phyloP scores from a whole-genome alignment of 2,888 invertebrate genomes.

The Drosophila stalkeri region DNA sequence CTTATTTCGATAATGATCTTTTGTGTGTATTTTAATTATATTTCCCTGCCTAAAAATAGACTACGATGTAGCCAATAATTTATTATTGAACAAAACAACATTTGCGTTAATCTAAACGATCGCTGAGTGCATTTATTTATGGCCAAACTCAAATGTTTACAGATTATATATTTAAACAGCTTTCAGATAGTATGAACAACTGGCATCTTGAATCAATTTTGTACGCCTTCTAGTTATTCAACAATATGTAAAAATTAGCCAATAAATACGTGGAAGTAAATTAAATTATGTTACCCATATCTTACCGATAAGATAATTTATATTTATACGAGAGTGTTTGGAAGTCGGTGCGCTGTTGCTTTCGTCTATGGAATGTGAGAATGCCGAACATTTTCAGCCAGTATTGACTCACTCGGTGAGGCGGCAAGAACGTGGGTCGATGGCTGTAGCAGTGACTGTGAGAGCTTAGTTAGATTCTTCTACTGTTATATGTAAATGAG shows the following conservation, averaged over 20 bases:
- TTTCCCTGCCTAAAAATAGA: not conserved
- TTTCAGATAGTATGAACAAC: not conserved
- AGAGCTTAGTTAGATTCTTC: not conserved
- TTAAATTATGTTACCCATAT: not conserved
- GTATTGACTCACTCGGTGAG: constrained; percentile 50
- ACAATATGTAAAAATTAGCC: not conserved
- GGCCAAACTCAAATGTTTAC: constrained; percentile 2
- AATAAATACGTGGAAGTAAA: not conserved
- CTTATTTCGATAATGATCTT: not conserved
- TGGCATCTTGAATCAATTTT: not conserved
- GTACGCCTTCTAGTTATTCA: no score
- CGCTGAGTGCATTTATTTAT: constrained; percentile 7
- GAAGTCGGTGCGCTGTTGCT: not conserved
- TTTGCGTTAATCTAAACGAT: not conserved
- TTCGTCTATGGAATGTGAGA: not conserved
- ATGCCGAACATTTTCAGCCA: constrained; percentile 30
- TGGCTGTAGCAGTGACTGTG: not conserved
- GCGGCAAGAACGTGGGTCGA: constrained; percentile 27
- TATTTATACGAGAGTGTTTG: constrained; percentile 22
- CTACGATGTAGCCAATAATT: not conserved
- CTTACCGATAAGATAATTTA: constrained; percentile 8
- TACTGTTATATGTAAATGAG: constrained; percentile 9
- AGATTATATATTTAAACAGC: constrained; percentile 17
- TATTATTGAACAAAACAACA: not conserved
- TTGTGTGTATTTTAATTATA: not conserved